Base-by-base conservation (phyloP, 92 coral and sea anemone species). In the Bergia puertoricense region DNA sequence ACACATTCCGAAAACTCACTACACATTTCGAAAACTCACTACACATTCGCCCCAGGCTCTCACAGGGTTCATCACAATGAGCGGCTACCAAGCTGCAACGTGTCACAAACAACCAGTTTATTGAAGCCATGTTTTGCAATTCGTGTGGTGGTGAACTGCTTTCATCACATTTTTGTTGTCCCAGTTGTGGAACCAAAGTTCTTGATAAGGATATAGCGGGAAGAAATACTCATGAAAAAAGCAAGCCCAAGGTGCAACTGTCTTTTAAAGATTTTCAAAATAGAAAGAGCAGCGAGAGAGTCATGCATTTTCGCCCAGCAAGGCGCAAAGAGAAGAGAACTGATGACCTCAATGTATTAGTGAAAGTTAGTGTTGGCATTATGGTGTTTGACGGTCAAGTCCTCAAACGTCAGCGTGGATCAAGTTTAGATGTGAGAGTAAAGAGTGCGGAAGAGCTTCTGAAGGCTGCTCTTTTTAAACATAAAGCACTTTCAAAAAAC, bases 401-500 rank as follows among this genome's bases (percentile, higher is more conserved):
- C 77, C 77, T 74, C 77, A 1, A 74, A 74, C 1, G 44, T 4
- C 77, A 74, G 18, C 77, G 45, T 75, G 79, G 79, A 11, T 75
- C 54, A 5, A 75, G 8, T 75, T 16, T 40, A 15, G 79, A 40
- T 75, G 54, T 41, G n/a, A 75, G 36, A 13, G 51, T 75, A 74
- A 74, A 75, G 13, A 75, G 48, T 75, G 79, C 48, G 7, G 79
- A 75, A 75, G 79, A 75, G 51, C 48, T 75, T 40, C 9, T 75
- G 54, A 75, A 75, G 50, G 51, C 54, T 75, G 44, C 79, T 15
- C 79, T 42, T 75, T 74, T 7, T 66, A 91, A 81, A 82, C 86
- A 84, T 46, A 89, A 59, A 65, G 91, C 91, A 82, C 91, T 76
- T 83, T 89, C 88, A 46, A 83, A 89, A 57, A 66, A 84, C 59